Conservation (phyloP, 2,888 invertebrate species). For the Saturnia japonica region DNA sequence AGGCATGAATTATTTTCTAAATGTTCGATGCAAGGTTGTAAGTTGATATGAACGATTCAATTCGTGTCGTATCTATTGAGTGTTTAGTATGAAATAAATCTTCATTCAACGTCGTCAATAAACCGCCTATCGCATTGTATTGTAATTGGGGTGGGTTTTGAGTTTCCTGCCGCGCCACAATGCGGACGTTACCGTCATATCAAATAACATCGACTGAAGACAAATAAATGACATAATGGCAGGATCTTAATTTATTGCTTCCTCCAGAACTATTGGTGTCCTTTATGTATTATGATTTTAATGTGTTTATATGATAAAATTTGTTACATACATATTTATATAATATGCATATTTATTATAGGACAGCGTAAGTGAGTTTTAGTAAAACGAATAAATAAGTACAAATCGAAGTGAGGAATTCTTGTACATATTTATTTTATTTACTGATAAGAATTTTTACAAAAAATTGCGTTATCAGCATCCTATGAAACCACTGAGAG, state of each 20-base stretch:
- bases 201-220: constrained; percentile 52
- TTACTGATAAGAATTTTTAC: too few species aligned
- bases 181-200: constrained; percentile 50
- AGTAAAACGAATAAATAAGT: too few species aligned
- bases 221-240: constrained; percentile 31
- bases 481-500: too few species aligned
- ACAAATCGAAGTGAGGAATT: too few species aligned
- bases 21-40: constrained; percentile 13
- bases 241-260: constrained; percentile 38
- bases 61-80: constrained; percentile 48
- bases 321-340: background rate
- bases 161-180: constrained; percentile 49
- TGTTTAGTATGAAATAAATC: constrained; percentile 59
- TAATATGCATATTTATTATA: too few species aligned
- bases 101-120: constrained; percentile 72
- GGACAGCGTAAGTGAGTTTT: too few species aligned
- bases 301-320: background rate
- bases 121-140: constrained; percentile 80
- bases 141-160: constrained; percentile 73
- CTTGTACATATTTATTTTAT: too few species aligned
- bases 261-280: constrained; percentile 11
- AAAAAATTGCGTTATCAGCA: too few species aligned
- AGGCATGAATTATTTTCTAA: constrained; percentile 17
- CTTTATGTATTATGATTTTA: background rate
- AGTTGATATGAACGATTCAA: constrained; percentile 46